Evolutionary conservation across 2,113 vertebrate species (phyloP), one percentile per base, ranked within the genome.

Genomic region (Cebus imitator): DNA sequence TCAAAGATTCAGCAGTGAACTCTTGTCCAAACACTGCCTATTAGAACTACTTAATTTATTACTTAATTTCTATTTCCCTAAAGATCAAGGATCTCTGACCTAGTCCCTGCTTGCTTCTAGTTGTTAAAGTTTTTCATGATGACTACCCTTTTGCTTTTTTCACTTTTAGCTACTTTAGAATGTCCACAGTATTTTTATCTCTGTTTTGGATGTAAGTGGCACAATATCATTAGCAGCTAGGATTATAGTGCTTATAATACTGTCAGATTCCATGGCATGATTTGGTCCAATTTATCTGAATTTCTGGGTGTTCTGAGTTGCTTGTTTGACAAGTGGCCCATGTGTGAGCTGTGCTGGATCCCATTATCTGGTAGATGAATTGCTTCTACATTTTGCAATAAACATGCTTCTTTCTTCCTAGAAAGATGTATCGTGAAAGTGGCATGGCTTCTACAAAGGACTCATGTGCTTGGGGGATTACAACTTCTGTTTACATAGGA

Each of bases 351-450:
- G 30, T 48, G 43, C 16, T 58, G 68, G 16, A 58, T 48, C 23
- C 21, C 72, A 50, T 66, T 58, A 25, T 91, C 23, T 57, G 40
- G 35, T 43, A 89, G 66, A 90, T 43, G 16, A 4, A n/a, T 52
- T 91, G 12, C 43, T 55, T 37, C 30, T n/a, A 68, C 8, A 55
- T 23, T 68, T 21, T 91, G 57, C 96, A 91, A 76, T 23, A 75
- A 87, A 95, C 5, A 32, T n/a, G 18, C 12, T 37, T 90, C 32
- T 94, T 78, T 81, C 45, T 84, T 95, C 40, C 50, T 73, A 52
- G n/a, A 92, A 92, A 76, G 68, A 85, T 88, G 43, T 64, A 80
- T 84, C 87, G 94, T 55, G 23, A 96, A 96, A 84, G 25, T 76
- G 61, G 43, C 48, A 80, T 72, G 64, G n/a, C 40, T 89, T 80